phyloP scores from a whole-genome alignment of 2,113 vertebrate genomes.

The Mesembrinibis cayennensis region DNA sequence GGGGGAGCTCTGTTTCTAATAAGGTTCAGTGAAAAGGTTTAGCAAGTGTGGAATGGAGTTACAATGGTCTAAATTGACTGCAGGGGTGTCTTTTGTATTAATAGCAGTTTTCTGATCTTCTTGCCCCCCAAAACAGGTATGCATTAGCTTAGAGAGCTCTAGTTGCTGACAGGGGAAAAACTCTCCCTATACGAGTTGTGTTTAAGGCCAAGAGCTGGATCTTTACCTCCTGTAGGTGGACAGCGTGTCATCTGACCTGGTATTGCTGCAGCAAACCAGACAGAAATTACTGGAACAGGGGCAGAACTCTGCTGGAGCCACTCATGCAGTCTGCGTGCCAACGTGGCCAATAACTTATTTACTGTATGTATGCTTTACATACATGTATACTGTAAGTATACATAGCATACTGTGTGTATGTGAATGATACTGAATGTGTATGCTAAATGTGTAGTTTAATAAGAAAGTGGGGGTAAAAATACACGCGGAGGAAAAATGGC shows the following conservation, averaged over 20 bases:
- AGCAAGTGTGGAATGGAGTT: background rate
- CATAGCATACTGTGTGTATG: background rate
- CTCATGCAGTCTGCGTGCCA: background rate
- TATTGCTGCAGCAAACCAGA: background rate
- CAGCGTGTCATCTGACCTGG: background rate
- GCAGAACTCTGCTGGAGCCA: background rate
- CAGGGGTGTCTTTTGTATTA: background rate
- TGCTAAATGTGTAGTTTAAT: background rate
- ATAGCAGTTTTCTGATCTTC: background rate
- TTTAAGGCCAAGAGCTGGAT: background rate
- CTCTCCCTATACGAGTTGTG: background rate
- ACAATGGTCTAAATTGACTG: background rate
- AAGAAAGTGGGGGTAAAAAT: background rate
- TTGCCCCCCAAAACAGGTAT: background rate
- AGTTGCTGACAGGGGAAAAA: background rate
- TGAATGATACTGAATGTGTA: background rate
- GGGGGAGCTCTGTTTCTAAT: background rate
- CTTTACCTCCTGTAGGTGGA: background rate
- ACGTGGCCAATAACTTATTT: accelerated
- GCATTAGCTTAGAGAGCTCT: background rate
- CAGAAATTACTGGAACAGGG: background rate
- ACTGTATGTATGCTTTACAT: background rate
- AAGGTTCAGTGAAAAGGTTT: background rate
- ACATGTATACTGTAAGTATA: background rate
- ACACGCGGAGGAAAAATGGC: background rate